phyloP scores from a whole-genome alignment of 2,888 invertebrate genomes.

The Argyresthia albistria region DNA sequence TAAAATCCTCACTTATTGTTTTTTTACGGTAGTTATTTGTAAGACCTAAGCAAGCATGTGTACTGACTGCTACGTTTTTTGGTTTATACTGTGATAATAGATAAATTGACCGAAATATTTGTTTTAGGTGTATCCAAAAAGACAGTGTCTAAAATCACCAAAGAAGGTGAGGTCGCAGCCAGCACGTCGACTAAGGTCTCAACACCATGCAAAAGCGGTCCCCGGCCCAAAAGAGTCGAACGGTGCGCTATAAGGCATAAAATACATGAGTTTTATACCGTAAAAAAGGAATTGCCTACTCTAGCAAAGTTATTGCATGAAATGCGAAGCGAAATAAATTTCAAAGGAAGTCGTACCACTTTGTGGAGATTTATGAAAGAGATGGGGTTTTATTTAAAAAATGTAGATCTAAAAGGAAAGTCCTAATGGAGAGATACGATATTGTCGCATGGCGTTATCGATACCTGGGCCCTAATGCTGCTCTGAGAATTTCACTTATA shows the following conservation, averaged over 20 bases:
- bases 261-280: not conserved
- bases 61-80: too few relatives aligned
- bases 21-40: too few relatives aligned
- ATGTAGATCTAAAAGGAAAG: not conserved
- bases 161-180: not conserved
- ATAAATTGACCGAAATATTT: not conserved
- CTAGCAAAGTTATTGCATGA: too few relatives aligned
- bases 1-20: too few relatives aligned
- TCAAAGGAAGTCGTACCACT: slow-evolving; percentile 1
- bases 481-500: too few relatives aligned
- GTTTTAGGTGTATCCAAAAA: not conserved
- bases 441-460: not conserved
- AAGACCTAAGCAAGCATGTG: too few relatives aligned
- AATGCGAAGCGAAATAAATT: not conserved
- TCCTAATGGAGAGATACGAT: not conserved
- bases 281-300: not conserved
- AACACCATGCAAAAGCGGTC: not conserved
- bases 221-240: not conserved
- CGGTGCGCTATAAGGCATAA: not conserved
- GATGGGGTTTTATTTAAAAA: not conserved
- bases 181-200: not conserved
- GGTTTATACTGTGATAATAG: too few relatives aligned
- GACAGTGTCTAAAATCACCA: slow-evolving; percentile 2
- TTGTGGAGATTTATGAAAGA: not conserved
- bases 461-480: too few relatives aligned